Evolutionary conservation across 2,797 vertebrate species (phyloP).

Genomic region (Notamacropus eugenii): DNA sequence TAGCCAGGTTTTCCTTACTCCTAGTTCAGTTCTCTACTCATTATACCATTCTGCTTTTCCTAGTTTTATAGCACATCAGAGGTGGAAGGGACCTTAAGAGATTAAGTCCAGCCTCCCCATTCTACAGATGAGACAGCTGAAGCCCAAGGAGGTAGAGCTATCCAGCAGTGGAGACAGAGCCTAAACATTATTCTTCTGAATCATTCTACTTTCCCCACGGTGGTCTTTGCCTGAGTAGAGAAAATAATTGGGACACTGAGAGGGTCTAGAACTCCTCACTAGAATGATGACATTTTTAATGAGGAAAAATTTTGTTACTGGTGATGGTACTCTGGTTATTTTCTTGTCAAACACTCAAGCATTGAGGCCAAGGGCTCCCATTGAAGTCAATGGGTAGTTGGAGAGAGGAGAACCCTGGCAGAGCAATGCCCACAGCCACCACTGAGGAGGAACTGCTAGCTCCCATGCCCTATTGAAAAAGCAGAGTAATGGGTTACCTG

Average conservation of each 20-base stretch:
- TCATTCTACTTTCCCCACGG: not conserved
- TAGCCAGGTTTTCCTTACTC: not conserved
- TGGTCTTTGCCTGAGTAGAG: slow-evolving; percentile 1
- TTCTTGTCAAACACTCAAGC: slow-evolving; percentile 16
- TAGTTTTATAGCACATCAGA: not conserved
- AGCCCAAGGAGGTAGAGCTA: not conserved
- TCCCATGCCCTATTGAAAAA: slow-evolving; percentile 33
- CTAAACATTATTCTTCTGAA: not conserved
- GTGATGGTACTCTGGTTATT: not conserved
- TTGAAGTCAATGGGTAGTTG: not conserved
- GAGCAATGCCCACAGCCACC: slow-evolving; percentile 6
- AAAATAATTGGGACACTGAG: slow-evolving; percentile 3
- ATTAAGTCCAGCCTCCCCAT: not conserved
- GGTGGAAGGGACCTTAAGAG: not conserved
- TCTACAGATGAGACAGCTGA: not conserved
- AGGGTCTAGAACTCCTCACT: not conserved
- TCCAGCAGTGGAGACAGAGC: not conserved
- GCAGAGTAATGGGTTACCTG: slow-evolving; percentile 50
- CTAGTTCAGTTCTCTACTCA: not conserved
- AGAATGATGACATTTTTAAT: slow-evolving; percentile 19
- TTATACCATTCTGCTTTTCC: not conserved
- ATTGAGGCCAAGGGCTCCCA: slow-evolving; percentile 18
- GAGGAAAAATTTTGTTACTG: slow-evolving; percentile 13
- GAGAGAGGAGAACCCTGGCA: not conserved
- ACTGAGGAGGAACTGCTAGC: slow-evolving; percentile 27